Percentiles rank a stretch among this genome's conserved stretches.
Conservation (phyloP, 2,888 invertebrate genomes). For the Pogonocherus hispidulus region DNA sequence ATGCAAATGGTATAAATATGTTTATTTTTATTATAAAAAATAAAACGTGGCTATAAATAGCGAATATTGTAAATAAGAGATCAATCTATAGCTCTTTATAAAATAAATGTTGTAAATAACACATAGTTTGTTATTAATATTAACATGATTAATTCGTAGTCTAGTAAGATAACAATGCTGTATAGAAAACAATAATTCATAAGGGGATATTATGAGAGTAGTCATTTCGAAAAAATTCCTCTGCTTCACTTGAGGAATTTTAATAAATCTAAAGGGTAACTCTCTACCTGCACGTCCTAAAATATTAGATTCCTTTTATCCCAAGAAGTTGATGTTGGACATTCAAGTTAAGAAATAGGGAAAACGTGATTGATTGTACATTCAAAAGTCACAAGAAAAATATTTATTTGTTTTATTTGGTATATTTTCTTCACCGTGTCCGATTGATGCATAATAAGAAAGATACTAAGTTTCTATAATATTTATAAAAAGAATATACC, state of each 20-base stretch:
- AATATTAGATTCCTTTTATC: constrained; percentile 28
- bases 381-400: background rate
- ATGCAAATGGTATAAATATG: background rate
- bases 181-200: constrained; percentile 10
- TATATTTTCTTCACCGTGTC: too few relatives aligned
- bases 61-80: constrained; percentile 8
- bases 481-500: too few relatives aligned
- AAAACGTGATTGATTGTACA: background rate
- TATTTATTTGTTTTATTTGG: background rate
- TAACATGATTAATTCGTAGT: background rate
- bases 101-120: constrained; percentile 4
- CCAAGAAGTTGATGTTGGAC: background rate
- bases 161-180: constrained; percentile 3
- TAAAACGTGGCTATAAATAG: background rate
- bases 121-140: background rate
- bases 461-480: too few relatives aligned
- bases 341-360: background rate
- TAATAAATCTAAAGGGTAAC: constrained; percentile 16
- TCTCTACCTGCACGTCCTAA: constrained; percentile 32
- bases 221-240: constrained; percentile 8
- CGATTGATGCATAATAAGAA: too few relatives aligned
- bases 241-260: constrained; percentile 20
- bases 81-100: background rate
- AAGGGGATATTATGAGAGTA: constrained; percentile 6
- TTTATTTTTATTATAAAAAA: background rate